Base-by-base conservation (phyloP, 2,888 invertebrate species). In the Resseliella maxima region DNA sequence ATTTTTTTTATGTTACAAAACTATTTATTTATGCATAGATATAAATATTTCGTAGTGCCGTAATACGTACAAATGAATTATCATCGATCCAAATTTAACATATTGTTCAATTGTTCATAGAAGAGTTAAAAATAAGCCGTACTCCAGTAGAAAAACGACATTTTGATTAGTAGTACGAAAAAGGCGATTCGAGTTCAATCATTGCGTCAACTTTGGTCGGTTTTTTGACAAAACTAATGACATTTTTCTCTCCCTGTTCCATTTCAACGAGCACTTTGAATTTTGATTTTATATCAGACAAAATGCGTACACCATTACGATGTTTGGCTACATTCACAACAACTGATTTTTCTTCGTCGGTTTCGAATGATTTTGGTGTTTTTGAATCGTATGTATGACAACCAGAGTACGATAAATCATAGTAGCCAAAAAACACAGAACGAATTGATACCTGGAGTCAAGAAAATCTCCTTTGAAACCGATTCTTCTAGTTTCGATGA, bases 351-450 rank as follows among this genome's bases (percentile, higher is more conserved):
- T 89, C 89, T 86, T 91, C 90, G 0, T 90, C 89, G 24, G 92
- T 91, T 0, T 92, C 91, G 87, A 92, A 91, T 87, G 90, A 91
- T 2, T 89, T 88, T 31, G 90, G 88, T 64, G 54, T 64, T 0
- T 15, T 59, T 18, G 88, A 87, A 85, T 91, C 90, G 90, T 96
- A 97, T 87, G 93, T 92, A 90, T 98, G 98, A 89, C 98, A 98
- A 85, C 97, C 95, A 87, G 93, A 93, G 5, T 97, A 94, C 6
- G 92, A 92, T 86, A 97, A 94, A 86, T 92, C 92, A 90, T 96
- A 97, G 85, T 90, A 90, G 0, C 94, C 95, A 0, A 94, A 92
- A 92, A 81, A 98, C 93, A 90, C 98, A 98, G 89, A 95, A 93
- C 59, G 93, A 92, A 87, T 95, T 95, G 27, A 93, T 92, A 0